Conservation (phyloP, 2,888 invertebrate genomes). For the Dicycla oo region DNA sequence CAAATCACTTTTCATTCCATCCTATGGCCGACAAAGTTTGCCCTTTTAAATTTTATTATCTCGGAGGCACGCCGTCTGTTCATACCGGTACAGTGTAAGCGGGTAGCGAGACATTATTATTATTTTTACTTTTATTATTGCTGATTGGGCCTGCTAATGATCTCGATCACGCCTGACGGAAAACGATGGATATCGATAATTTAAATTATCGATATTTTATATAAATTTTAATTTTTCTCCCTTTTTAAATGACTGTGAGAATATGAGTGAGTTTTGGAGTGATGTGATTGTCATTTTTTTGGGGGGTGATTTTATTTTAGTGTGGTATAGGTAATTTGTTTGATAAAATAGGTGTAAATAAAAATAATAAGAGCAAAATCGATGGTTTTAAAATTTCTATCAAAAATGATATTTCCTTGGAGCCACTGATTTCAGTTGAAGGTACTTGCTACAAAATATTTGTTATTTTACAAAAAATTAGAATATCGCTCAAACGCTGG, state of each 20-base stretch:
- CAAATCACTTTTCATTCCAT: slow-evolving; percentile 89
- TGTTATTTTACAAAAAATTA: neutral
- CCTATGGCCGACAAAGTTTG: slow-evolving; percentile 85
- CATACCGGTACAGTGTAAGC: slow-evolving; percentile 62
- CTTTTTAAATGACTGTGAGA: slow-evolving; percentile 29
- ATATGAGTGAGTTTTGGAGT: slow-evolving; percentile 13
- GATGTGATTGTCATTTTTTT: neutral
- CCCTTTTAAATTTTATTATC: slow-evolving; percentile 90
- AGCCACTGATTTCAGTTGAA: neutral
- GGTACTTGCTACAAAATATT: neutral
- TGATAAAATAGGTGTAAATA: too few species aligned
- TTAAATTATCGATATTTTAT: too few species aligned
- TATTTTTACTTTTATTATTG: too few species aligned
- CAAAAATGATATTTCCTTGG: neutral
- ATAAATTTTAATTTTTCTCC: slow-evolving; percentile 51
- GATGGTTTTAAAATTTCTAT: too few species aligned
- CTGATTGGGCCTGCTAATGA: too few species aligned
- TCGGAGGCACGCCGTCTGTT: slow-evolving; percentile 73
- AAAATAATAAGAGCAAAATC: too few species aligned
- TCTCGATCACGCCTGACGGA: too few species aligned
- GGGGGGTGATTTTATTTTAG: neutral
- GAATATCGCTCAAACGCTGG: slow-evolving; percentile 34
- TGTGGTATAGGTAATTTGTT: too few species aligned
- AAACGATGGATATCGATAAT: too few species aligned
- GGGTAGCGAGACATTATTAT: slow-evolving; percentile 63